Evolutionary conservation across 2,797 vertebrate genomes (phyloP).

Genomic region (Tolypeutes matacus): DNA sequence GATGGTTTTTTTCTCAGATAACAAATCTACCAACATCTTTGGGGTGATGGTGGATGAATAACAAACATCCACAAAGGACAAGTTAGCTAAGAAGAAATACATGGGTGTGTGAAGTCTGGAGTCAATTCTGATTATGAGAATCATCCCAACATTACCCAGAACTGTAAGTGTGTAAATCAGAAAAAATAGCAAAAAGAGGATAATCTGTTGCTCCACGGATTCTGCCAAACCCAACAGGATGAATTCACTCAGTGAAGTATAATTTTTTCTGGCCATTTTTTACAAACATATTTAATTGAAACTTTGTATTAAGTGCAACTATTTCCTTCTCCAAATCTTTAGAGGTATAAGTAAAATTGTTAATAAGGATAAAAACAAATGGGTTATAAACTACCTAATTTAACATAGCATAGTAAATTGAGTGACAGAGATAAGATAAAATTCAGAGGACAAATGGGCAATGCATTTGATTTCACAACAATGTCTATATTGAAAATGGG

Average conservation of each 20-base stretch:
- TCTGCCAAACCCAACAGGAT: background rate
- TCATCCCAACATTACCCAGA: background rate
- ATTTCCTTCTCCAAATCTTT: background rate
- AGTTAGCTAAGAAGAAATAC: background rate
- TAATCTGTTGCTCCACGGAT: background rate
- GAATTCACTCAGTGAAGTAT: background rate
- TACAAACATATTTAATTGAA: background rate
- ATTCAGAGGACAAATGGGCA: background rate
- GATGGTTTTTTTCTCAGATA: constrained; percentile 4
- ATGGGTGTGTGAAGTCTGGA: background rate
- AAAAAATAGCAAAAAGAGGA: background rate
- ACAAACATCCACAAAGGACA: constrained; percentile 57
- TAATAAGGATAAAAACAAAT: background rate
- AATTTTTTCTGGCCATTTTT: background rate
- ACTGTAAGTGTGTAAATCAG: background rate
- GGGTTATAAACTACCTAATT: too few species aligned
- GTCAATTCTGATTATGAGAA: background rate
- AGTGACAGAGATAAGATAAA: too few species aligned
- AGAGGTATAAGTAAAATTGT: background rate
- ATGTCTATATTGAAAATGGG: background rate
- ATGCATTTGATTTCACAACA: background rate
- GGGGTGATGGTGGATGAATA: constrained; percentile 49
- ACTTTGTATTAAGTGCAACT: too few species aligned
- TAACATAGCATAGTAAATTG: too few species aligned
- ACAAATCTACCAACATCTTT: constrained; percentile 43